Evolutionary conservation across 2,113 vertebrate genomes (phyloP).

Genomic region (Panurus biarmicus): DNA sequence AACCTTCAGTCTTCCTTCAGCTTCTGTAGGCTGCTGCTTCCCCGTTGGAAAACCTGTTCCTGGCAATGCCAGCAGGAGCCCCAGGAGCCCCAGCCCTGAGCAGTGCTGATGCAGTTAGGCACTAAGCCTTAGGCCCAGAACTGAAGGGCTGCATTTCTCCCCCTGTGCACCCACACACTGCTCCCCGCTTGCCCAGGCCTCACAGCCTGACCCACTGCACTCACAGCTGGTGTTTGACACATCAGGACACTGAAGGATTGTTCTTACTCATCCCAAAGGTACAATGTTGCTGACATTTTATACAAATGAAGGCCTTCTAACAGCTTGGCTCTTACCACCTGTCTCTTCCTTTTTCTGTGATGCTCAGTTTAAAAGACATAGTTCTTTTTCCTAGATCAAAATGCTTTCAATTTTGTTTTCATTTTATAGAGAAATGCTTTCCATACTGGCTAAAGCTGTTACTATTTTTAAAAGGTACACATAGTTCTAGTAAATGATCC

Average conservation of each 20-base stretch:
- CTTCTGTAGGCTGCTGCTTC: background rate
- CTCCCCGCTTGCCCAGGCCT: background rate
- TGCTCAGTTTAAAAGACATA: background rate
- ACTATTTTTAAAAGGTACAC: background rate
- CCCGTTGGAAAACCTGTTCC: rapidly evolving
- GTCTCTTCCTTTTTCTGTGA: background rate
- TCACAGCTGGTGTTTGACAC: rapidly evolving
- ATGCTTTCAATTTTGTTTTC: background rate
- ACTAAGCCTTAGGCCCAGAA: background rate
- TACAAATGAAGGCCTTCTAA: background rate
- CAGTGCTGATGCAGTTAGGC: background rate
- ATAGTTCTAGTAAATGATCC: background rate
- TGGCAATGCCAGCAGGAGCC: background rate
- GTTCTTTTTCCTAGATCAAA: background rate
- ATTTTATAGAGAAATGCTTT: background rate
- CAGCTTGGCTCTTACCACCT: background rate
- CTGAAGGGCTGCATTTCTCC: background rate
- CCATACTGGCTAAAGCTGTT: background rate
- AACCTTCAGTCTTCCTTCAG: background rate
- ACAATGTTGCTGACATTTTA: rapidly evolving
- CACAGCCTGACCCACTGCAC: background rate
- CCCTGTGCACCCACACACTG: rapidly evolving
- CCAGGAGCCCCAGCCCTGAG: background rate
- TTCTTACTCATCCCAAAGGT: background rate
- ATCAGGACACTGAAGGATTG: background rate